Percentiles rank a stretch among this genome's conserved stretches.
phyloP scores from a whole-genome alignment of 1,140 invertebrate genomes.

The Argopecten irradians region DNA sequence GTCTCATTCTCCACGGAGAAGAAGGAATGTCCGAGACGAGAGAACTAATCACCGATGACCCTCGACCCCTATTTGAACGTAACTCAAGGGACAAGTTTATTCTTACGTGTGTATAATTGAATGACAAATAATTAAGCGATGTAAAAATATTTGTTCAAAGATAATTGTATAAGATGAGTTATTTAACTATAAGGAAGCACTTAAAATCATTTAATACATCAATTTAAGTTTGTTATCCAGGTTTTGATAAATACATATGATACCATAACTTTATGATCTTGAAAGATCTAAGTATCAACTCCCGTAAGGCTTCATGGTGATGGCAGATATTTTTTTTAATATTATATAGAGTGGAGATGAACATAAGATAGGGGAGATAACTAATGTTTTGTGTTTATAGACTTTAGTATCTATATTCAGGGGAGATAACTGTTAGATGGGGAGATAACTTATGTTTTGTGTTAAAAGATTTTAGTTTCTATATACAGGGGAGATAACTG shows the following conservation, averaged over 20 bases:
- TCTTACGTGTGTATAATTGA: conserved; percentile 69
- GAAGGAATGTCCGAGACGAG: conserved; percentile 76
- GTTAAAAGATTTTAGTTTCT: background rate
- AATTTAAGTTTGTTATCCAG: too few relatives aligned
- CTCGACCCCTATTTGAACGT: conserved; percentile 71
- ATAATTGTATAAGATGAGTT: too few relatives aligned
- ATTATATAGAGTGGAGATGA: too few relatives aligned
- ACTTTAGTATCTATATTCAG: background rate
- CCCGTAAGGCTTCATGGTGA: too few relatives aligned
- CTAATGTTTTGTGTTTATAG: background rate
- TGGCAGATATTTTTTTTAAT: too few relatives aligned
- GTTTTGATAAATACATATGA: too few relatives aligned
- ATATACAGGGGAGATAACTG: background rate
- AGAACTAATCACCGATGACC: conserved; percentile 73
- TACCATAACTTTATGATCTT: too few relatives aligned
- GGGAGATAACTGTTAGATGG: background rate
- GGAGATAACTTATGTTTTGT: background rate
- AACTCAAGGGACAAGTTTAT: conserved; percentile 75
- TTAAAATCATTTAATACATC: too few relatives aligned
- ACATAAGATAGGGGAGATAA: background rate
- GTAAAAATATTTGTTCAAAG: too few relatives aligned
- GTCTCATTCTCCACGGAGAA: conserved; percentile 76
- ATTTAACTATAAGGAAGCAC: too few relatives aligned
- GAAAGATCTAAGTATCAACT: too few relatives aligned
- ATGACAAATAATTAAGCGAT: background rate